Evolutionary conservation across 2,888 invertebrate species (phyloP).

Genomic region (Ryuthela nishihirai): DNA sequence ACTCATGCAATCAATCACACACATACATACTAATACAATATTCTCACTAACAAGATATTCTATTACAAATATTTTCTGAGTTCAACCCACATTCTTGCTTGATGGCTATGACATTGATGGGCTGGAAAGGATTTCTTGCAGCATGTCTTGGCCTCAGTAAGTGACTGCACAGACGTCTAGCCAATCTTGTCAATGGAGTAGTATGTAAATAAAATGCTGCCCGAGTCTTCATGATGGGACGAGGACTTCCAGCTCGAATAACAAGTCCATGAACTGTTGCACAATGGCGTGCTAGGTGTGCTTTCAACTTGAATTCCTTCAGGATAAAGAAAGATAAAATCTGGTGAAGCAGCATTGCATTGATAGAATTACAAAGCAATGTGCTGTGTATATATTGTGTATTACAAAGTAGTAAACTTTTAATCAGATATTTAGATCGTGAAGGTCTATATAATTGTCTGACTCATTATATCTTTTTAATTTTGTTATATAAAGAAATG

Average conservation of each 20-base stretch:
- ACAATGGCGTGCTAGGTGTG: constrained; percentile 89
- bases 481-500: too few species aligned
- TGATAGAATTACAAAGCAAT: too few species aligned
- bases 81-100: constrained; percentile 77
- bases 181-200: constrained; percentile 85
- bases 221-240: constrained; percentile 94
- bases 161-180: constrained; percentile 74
- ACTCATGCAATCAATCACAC: too few species aligned
- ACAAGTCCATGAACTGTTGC: constrained; percentile 81
- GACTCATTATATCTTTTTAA: too few species aligned
- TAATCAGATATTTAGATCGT: too few species aligned
- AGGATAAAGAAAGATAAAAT: background rate
- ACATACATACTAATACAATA: too few species aligned
- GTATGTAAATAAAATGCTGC: constrained; percentile 92
- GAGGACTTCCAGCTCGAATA: constrained; percentile 62
- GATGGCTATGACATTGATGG: constrained; percentile 61
- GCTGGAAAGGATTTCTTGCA: constrained; percentile 75
- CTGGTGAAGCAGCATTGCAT: background rate
- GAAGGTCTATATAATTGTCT: too few species aligned
- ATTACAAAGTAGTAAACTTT: too few species aligned
- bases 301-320: constrained; percentile 87
- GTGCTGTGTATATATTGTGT: too few species aligned
- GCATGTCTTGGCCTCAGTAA: constrained; percentile 68
- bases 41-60: background rate
- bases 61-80: too few species aligned